phyloP scores from a whole-genome alignment of 2,797 vertebrate genomes.

The Argentina silus region DNA sequence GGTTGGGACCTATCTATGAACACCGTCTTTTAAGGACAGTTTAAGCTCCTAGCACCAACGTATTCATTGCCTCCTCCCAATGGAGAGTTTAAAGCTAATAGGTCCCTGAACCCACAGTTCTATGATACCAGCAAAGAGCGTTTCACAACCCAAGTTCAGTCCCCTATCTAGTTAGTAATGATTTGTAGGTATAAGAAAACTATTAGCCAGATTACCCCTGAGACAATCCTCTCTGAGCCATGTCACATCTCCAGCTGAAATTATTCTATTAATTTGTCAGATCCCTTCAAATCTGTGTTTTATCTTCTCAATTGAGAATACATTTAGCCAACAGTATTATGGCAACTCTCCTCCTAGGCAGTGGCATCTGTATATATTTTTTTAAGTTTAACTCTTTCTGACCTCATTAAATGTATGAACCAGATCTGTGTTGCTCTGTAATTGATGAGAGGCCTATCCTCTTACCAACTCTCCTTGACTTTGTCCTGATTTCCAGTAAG shows the following conservation, averaged over 20 bases:
- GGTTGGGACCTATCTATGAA: slow-evolving; percentile 18
- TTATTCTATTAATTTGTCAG: not conserved
- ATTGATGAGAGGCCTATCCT: slow-evolving; percentile 37
- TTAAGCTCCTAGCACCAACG: slow-evolving; percentile 28
- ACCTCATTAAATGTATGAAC: not conserved
- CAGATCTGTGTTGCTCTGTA: slow-evolving; percentile 4
- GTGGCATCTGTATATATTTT: not conserved
- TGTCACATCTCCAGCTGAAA: not conserved
- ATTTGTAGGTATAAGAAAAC: slow-evolving; percentile 44
- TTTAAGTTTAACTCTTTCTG: not conserved
- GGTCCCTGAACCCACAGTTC: slow-evolving; percentile 36
- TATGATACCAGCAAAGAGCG: slow-evolving; percentile 25
- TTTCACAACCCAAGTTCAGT: slow-evolving; percentile 12
- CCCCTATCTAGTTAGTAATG: slow-evolving; percentile 19
- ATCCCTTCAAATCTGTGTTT: too few relatives aligned
- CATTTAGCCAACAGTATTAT: too few relatives aligned
- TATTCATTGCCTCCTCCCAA: slow-evolving; percentile 22
- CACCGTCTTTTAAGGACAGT: slow-evolving; percentile 21
- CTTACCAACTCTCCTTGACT: slow-evolving; percentile 62
- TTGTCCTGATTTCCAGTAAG: slow-evolving; percentile 75
- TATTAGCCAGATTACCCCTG: slow-evolving; percentile 23
- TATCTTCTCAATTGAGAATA: too few relatives aligned
- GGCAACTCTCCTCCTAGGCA: not conserved
- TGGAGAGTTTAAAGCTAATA: slow-evolving; percentile 33
- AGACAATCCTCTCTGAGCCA: not conserved